Percentiles rank a stretch among this genome's conserved stretches.
These are phyloP conservation scores for Pristionchus maxplancki DNA, from an alignment of 2,888 invertebrate genomes.

Conservation along the genomic window DNA sequence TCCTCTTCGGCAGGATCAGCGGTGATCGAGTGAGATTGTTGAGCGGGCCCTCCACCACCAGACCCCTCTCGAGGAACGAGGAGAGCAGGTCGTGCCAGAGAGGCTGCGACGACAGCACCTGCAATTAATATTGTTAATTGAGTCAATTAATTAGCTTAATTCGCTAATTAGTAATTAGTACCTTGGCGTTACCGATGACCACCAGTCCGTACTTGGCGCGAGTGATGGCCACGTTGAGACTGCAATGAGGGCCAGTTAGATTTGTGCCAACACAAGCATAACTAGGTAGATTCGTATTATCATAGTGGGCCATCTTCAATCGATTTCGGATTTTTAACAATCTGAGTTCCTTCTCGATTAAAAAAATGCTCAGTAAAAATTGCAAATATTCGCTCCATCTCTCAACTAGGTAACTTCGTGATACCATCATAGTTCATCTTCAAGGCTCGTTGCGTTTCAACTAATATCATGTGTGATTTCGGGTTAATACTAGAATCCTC, in stretches of 20 bases:
- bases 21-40: slow-evolving; percentile 96
- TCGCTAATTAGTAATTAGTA: background rate
- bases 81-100: slow-evolving; percentile 95
- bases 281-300: background rate
- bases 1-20: slow-evolving; percentile 91
- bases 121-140: background rate
- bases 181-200: slow-evolving; percentile 97
- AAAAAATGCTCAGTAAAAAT: too few relatives aligned
- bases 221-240: slow-evolving; percentile 95
- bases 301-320: background rate
- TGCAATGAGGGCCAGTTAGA: background rate
- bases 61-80: slow-evolving; percentile 63
- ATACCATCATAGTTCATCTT: too few relatives aligned
- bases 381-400: too few relatives aligned
- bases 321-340: too few relatives aligned
- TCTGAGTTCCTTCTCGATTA: too few relatives aligned
- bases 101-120: slow-evolving; percentile 93
- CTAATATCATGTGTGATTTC: too few relatives aligned
- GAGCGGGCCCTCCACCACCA: slow-evolving; percentile 94
- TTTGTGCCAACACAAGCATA: background rate
- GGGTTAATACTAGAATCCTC: too few relatives aligned
- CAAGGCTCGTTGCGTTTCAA: too few relatives aligned
- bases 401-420: too few relatives aligned
- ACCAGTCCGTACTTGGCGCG: slow-evolving; percentile 88
- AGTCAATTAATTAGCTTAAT: background rate